These are phyloP conservation scores for Caranx ignobilis DNA, from an alignment of 2,113 vertebrate species.

Conservation along the genomic window DNA sequence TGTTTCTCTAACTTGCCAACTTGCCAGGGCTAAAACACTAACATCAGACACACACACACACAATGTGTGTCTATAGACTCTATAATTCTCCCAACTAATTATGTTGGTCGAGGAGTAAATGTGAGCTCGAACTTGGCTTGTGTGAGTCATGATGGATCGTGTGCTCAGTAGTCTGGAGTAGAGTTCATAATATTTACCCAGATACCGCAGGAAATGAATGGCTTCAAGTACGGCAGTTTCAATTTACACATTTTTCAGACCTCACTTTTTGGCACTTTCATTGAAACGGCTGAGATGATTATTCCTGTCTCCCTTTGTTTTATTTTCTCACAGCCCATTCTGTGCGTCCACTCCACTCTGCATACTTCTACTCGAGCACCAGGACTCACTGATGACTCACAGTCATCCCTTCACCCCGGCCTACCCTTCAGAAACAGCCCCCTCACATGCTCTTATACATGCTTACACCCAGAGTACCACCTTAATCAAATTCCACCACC, in stretches of 20 bases:
- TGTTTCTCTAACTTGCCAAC: constrained; percentile 31
- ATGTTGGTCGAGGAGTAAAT: constrained; percentile 59
- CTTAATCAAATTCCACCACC: background rate
- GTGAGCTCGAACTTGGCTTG: constrained; percentile 71
- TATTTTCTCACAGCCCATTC: constrained; percentile 51
- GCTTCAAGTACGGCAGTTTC: constrained; percentile 64
- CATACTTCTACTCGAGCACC: constrained; percentile 11
- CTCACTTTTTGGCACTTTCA: constrained; percentile 58
- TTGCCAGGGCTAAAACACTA: constrained; percentile 21
- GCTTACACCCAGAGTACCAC: background rate
- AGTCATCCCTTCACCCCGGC: background rate
- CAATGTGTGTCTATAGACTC: background rate
- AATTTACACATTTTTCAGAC: constrained; percentile 75
- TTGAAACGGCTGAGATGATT: constrained; percentile 58
- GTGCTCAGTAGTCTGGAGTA: constrained; percentile 67
- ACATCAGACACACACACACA: constrained; percentile 14
- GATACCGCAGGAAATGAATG: constrained; percentile 80
- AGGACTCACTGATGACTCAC: constrained; percentile 19
- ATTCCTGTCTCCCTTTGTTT: constrained; percentile 62
- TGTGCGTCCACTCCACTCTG: background rate
- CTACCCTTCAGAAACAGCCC: background rate
- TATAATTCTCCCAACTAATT: constrained; percentile 67
- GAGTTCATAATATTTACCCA: constrained; percentile 81
- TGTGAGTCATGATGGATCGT: constrained; percentile 76
- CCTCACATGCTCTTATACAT: background rate